Base-by-base conservation (phyloP, 2,113 vertebrate species). In the Stegastes partitus region DNA sequence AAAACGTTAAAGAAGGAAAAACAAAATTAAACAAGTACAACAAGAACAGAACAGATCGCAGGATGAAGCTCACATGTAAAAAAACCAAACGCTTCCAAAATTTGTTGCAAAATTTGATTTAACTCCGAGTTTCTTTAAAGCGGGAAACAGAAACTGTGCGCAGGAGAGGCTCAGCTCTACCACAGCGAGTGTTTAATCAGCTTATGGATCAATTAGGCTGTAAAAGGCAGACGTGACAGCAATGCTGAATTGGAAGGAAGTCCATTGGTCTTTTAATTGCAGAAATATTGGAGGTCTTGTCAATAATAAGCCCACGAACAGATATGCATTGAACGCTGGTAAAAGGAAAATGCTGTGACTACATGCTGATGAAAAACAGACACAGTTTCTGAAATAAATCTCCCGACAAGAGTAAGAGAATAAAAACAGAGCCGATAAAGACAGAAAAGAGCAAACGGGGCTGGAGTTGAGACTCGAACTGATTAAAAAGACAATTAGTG, bases 281-380 rank as follows among this genome's bases (percentile, higher is more conserved):
- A 55, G 55, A 68, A 53, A 63, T 51, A 50, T 57, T 64, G 74
- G 42, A 81, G 68, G 59, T 73, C 58, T n/a, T 55, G 82, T 85
- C 74, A 78, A 49, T 79, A 74, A 87, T 74, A 86, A 61, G 37
- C 67, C 77, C 67, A 79, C 31, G 49, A 26, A 87, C 84, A 91
- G 37, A 86, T 82, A 70, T 81, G 85, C 64, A 69, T 51, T 64
- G 63, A 82, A 64, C 31, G 28, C 85, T 81, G 61, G 74, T 76
- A 69, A 77, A 81, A 85, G 59, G 68, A 82, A 80, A 79, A 76
- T 80, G 81, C 67, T 11, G 64, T 84, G 86, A 83, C 15, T 19
- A 84, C 87, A 92, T 90, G 91, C 87, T 74, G 80, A 90, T 92
- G 92, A 87, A 68, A 73, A 81, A 74, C 63, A 70, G 71, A 95